phyloP scores from a whole-genome alignment of 2,888 invertebrate genomes.

The Stenodera caucasica region DNA sequence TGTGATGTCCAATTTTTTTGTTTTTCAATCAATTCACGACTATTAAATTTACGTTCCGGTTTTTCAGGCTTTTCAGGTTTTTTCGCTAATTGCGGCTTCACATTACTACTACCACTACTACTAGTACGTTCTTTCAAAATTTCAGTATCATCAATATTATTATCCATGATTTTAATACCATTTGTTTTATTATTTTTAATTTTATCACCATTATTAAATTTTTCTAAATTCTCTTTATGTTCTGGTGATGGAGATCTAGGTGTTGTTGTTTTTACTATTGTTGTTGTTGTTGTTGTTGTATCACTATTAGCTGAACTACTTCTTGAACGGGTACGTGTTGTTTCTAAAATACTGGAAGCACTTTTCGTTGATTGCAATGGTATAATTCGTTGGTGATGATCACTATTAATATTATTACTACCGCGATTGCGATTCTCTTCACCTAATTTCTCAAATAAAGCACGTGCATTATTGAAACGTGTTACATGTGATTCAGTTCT shows the following conservation, averaged over 20 bases:
- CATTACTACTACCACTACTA: not conserved
- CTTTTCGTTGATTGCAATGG: constrained; percentile 54
- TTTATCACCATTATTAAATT: constrained; percentile 57
- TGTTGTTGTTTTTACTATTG: constrained; percentile 21
- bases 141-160: constrained; percentile 19
- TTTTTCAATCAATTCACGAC: constrained; percentile 85
- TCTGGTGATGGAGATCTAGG: constrained; percentile 58
- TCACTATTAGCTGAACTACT: constrained; percentile 69
- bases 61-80: constrained; percentile 64
- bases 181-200: constrained; percentile 34
- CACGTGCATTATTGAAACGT: constrained; percentile 85
- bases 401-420: constrained; percentile 12
- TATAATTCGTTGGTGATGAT: constrained; percentile 36
- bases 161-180: constrained; percentile 28
- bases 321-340: constrained; percentile 58
- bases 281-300: constrained; percentile 42
- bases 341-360: constrained; percentile 58
- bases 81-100: constrained; percentile 23
- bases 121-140: constrained; percentile 9
- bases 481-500: constrained; percentile 87
- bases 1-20: constrained; percentile 92
- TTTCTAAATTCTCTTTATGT: constrained; percentile 58
- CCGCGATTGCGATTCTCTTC: constrained; percentile 64
- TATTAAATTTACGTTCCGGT: constrained; percentile 79
- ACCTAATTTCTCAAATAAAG: constrained; percentile 87